phyloP scores from a whole-genome alignment of 2,888 invertebrate species.

The Artemia sp. region DNA sequence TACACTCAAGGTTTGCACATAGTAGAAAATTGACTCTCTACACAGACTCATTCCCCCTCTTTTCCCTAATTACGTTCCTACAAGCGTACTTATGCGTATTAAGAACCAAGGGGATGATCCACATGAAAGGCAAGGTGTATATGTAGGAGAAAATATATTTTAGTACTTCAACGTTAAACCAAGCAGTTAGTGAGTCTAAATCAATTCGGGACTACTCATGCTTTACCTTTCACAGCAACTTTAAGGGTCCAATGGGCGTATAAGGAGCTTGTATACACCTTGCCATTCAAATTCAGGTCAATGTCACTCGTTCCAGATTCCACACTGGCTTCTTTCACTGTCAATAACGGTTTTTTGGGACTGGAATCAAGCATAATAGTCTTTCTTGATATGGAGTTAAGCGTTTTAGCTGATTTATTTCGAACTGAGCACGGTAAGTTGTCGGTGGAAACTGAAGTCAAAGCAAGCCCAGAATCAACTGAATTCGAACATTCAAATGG shows the following conservation, averaged over 20 bases:
- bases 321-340: conserved; percentile 15
- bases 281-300: conserved; percentile 14
- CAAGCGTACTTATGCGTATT: no score
- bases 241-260: conserved; percentile 89
- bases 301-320: not conserved
- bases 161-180: no score
- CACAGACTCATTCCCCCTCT: no score
- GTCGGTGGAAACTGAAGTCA: conserved; percentile 1
- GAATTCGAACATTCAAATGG: not conserved
- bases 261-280: conserved; percentile 55
- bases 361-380: not conserved
- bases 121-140: no score
- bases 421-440: not conserved
- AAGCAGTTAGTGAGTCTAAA: conserved; percentile 30
- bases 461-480: not conserved
- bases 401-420: not conserved
- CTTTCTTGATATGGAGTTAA: not conserved
- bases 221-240: conserved; percentile 35
- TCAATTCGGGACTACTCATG: conserved; percentile 30
- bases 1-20: no score
- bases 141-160: no score
- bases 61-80: no score
- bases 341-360: conserved; percentile 3
- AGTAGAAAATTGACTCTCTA: no score
- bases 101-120: no score